Evolutionary conservation across 2,113 vertebrate species (phyloP).

Genomic region (Sterrhoptilus dennistouni): DNA sequence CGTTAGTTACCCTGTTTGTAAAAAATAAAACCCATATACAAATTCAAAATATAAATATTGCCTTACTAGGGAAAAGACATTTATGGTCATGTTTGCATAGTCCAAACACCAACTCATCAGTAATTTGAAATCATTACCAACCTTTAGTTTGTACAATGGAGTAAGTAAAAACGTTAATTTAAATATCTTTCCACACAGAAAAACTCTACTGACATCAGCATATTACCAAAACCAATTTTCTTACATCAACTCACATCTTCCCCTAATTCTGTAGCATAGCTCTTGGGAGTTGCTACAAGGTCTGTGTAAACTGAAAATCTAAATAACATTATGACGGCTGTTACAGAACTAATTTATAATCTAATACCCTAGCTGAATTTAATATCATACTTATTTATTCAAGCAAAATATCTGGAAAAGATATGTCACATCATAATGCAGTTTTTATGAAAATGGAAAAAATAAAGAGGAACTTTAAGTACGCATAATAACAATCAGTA

Average conservation of each 20-base stretch:
- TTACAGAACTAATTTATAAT: slow-evolving; percentile 99
- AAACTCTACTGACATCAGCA: slow-evolving; percentile 90
- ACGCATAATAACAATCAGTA: slow-evolving; percentile 51
- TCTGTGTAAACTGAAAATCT: slow-evolving; percentile 94
- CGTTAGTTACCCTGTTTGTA: not conserved
- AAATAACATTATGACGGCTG: slow-evolving; percentile 95
- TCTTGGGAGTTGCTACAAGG: slow-evolving; percentile 96
- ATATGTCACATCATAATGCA: slow-evolving; percentile 79
- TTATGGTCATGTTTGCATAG: slow-evolving; percentile 41
- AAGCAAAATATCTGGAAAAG: slow-evolving; percentile 84
- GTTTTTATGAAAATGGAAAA: slow-evolving; percentile 74
- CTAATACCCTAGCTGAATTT: slow-evolving; percentile 93
- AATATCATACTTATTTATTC: slow-evolving; percentile 92
- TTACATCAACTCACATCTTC: slow-evolving; percentile 97
- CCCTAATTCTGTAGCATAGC: slow-evolving; percentile 93
- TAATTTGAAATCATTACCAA: slow-evolving; percentile 70
- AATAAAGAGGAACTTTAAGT: slow-evolving; percentile 75
- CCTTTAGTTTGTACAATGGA: slow-evolving; percentile 71
- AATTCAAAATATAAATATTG: slow-evolving; percentile 25
- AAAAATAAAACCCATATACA: not conserved
- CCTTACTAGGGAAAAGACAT: slow-evolving; percentile 46
- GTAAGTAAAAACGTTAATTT: slow-evolving; percentile 73
- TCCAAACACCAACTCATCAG: slow-evolving; percentile 54
- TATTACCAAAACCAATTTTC: slow-evolving; percentile 98
- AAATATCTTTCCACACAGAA: slow-evolving; percentile 79